Percentiles rank a stretch among this genome's conserved stretches.
Conservation (phyloP, 2,797 vertebrate species). For the Syngnathus rostellatus region DNA sequence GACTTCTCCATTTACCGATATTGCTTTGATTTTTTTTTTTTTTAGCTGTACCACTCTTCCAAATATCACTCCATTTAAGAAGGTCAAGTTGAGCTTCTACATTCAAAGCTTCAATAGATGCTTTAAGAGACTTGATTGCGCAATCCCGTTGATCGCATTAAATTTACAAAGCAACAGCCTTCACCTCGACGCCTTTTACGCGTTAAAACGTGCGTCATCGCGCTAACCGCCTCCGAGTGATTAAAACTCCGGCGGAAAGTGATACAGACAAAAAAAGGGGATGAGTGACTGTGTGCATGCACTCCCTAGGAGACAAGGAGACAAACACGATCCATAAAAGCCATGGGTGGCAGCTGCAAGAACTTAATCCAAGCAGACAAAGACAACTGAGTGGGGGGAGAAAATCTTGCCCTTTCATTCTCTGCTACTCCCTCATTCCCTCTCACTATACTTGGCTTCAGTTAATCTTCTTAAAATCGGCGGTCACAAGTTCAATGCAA, state of each 20-base stretch:
- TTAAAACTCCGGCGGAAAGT: conserved; percentile 27
- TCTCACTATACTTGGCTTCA: conserved; percentile 62
- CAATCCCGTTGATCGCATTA: neutral
- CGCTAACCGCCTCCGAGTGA: conserved; percentile 22
- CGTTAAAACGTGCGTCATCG: conserved; percentile 18
- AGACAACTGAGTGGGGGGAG: conserved; percentile 60
- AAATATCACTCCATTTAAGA: conserved; percentile 1
- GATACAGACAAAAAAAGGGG: conserved; percentile 13
- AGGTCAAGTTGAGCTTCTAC: conserved; percentile 8
- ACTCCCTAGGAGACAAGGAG: conserved; percentile 47
- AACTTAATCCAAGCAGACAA: conserved; percentile 71
- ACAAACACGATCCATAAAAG: conserved; percentile 66
- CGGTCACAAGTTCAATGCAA: conserved; percentile 69
- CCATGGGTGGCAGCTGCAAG: conserved; percentile 68
- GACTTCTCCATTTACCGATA: neutral
- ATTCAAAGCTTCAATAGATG: conserved; percentile 11
- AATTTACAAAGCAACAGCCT: conserved; percentile 9
- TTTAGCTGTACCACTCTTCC: neutral
- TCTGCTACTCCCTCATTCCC: conserved; percentile 59
- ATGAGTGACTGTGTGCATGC: conserved; percentile 18
- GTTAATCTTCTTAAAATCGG: conserved; percentile 72
- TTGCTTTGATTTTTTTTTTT: neutral
- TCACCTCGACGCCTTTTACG: conserved; percentile 14
- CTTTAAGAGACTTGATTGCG: neutral
- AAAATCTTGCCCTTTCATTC: conserved; percentile 65